A percentile compares a stretch with the other conserved stretches of the same genome.
Evolutionary conservation across 1,140 invertebrate genomes (phyloP).

Genomic region (Drosophila chauvacae): DNA sequence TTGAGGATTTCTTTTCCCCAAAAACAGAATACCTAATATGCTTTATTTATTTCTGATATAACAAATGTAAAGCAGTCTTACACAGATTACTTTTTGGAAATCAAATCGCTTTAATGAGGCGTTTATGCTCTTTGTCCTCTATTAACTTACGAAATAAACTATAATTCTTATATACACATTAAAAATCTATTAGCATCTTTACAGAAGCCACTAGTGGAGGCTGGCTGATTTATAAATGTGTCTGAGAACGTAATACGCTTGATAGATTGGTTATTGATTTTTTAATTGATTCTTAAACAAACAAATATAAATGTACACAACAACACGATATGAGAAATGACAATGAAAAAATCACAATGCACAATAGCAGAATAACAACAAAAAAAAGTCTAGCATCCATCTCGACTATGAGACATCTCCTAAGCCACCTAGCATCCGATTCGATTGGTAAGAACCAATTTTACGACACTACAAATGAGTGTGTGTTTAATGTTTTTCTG

Average conservation of each 20-base stretch:
- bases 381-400: too few relatives aligned
- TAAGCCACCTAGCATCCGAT: background rate
- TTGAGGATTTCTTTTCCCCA: too few relatives aligned
- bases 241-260: constrained; percentile 9
- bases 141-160: background rate
- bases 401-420: constrained; percentile 20
- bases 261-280: constrained; percentile 33
- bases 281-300: constrained; percentile 40
- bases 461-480: constrained; percentile 2
- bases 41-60: background rate
- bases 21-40: background rate
- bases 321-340: constrained; percentile 42
- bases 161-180: background rate
- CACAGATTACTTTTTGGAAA: background rate
- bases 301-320: constrained; percentile 2
- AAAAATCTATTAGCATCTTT: background rate
- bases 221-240: background rate
- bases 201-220: background rate
- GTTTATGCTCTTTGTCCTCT: background rate
- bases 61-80: background rate
- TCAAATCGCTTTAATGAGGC: background rate
- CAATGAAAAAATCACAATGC: constrained; percentile 51
- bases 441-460: constrained; percentile 1
- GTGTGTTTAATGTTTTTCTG: background rate
- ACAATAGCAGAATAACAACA: constrained; percentile 18